phyloP scores from a whole-genome alignment of 2,797 vertebrate genomes.

The Coilia nasus region DNA sequence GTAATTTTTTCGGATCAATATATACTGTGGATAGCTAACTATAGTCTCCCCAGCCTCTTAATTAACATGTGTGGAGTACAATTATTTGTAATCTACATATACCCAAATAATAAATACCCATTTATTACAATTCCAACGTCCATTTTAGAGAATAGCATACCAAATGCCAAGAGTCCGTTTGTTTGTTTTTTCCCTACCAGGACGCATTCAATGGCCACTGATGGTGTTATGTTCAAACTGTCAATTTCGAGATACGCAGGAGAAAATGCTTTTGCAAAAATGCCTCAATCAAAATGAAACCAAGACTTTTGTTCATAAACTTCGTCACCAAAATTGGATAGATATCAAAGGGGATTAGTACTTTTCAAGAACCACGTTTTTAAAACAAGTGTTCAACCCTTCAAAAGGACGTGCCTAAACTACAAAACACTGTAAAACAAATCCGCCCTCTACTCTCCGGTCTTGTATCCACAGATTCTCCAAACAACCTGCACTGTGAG shows the following conservation, averaged over 20 bases:
- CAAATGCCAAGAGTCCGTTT: not conserved
- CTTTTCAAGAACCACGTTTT: not conserved
- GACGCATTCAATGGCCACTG: not conserved
- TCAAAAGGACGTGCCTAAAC: slow-evolving; percentile 75
- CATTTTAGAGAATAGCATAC: not conserved
- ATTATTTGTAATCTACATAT: not conserved
- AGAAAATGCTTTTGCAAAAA: not conserved
- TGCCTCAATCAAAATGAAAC: not conserved
- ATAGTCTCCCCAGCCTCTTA: not conserved
- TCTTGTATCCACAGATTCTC: slow-evolving; percentile 44
- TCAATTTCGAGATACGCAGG: not conserved
- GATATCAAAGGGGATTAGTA: not conserved
- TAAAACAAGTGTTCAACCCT: slow-evolving; percentile 50
- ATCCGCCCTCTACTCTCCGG: slow-evolving; percentile 55
- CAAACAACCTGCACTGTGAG: slow-evolving; percentile 37
- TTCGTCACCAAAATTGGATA: not conserved
- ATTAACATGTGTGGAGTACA: not conserved
- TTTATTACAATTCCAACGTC: not conserved
- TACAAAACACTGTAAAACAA: slow-evolving; percentile 75
- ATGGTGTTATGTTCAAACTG: slow-evolving; percentile 9
- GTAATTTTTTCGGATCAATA: not conserved
- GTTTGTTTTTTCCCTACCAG: not conserved
- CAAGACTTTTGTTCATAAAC: not conserved
- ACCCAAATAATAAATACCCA: not conserved
- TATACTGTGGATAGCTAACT: not conserved